phyloP scores from a whole-genome alignment of 2,113 vertebrate species.

The Amphiprion ocellaris region DNA sequence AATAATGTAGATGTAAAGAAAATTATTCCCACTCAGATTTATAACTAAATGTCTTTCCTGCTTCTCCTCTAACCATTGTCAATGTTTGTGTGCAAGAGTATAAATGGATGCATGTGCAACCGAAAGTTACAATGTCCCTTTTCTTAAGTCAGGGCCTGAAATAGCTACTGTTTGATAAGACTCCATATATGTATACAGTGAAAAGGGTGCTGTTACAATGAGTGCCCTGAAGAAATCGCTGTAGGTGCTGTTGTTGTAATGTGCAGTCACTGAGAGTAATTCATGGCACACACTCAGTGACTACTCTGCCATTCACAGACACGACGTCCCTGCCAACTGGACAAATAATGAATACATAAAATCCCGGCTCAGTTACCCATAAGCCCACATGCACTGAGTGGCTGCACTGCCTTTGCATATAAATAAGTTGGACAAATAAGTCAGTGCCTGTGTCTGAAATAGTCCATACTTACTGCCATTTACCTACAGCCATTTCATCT shows the following conservation, averaged over 20 bases:
- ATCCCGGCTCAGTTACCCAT: conserved; percentile 27
- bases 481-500: background rate
- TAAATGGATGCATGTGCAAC: background rate
- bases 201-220: conserved; percentile 17
- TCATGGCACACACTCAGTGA: conserved; percentile 22
- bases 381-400: background rate
- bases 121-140: background rate
- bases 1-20: background rate
- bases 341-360: conserved; percentile 12
- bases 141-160: conserved; percentile 4
- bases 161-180: conserved; percentile 52
- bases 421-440: background rate
- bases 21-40: background rate
- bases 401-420: conserved; percentile 1
- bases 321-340: background rate
- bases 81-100: background rate
- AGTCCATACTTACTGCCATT: background rate
- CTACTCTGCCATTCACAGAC: conserved; percentile 20
- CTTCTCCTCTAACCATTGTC: background rate
- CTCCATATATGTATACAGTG: conserved; percentile 18
- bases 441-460: background rate
- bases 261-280: conserved; percentile 50
- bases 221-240: conserved; percentile 31
- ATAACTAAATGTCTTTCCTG: background rate
- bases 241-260: conserved; percentile 35